A percentile compares a stretch with the other conserved stretches of the same genome.
Conservation (phyloP, 2,797 vertebrate species). For the Phoeniculus purpureus region DNA sequence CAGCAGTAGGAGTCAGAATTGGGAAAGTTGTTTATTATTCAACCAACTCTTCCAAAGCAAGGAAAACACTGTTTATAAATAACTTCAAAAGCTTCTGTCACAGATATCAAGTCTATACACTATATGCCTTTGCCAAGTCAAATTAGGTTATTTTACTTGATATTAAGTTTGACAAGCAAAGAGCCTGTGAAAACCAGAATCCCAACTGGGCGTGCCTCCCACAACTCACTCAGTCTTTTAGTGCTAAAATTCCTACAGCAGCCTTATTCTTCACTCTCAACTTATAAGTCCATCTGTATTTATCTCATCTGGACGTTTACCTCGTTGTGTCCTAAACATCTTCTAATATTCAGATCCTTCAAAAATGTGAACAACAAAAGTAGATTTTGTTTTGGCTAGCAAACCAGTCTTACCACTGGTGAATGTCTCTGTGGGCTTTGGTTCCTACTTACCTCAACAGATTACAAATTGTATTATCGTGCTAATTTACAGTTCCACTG, state of each 20-base stretch:
- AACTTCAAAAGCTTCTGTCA: conserved; percentile 78
- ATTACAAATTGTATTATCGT: conserved; percentile 53
- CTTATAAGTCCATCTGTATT: conserved; percentile 74
- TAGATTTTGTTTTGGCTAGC: conserved; percentile 66
- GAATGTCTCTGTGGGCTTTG: conserved; percentile 36
- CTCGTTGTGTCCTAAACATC: conserved; percentile 55
- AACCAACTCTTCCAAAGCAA: conserved; percentile 66
- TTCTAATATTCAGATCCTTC: conserved; percentile 62
- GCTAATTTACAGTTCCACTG: conserved; percentile 16
- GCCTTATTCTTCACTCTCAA: conserved; percentile 67
- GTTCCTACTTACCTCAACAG: conserved; percentile 35
- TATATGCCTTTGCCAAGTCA: conserved; percentile 79
- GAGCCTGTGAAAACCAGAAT: conserved; percentile 81
- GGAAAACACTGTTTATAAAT: conserved; percentile 75
- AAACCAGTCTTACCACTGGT: conserved; percentile 12
- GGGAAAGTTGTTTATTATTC: conserved; percentile 79
- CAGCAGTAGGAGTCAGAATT: conserved; percentile 9
- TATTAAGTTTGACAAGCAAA: conserved; percentile 84
- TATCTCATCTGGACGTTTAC: conserved; percentile 78
- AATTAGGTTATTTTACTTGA: conserved; percentile 83
- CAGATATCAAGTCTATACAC: conserved; percentile 75
- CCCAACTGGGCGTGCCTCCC: conserved; percentile 79
- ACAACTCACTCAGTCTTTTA: conserved; percentile 47
- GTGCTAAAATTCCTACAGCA: conserved; percentile 73
- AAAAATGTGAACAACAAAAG: conserved; percentile 57